Evolutionary conservation across 1,140 invertebrate genomes (phyloP).

Genomic region (Aradophagus sp.): DNA sequence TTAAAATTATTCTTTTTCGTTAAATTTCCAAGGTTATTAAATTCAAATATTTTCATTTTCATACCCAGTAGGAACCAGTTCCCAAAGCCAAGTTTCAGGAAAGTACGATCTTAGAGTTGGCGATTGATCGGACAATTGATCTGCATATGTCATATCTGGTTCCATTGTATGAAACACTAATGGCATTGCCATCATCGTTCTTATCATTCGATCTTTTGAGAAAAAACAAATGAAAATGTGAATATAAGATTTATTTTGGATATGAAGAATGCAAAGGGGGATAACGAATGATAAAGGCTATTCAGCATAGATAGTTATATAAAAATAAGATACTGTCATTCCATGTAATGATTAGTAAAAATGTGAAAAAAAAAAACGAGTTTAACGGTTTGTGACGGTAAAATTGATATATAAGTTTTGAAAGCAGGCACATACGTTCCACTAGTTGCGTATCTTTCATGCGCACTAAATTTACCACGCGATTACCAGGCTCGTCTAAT

Average conservation of each 20-base stretch:
- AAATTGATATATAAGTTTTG: too few species aligned
- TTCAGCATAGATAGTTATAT: too few species aligned
- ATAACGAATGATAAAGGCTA: too few species aligned
- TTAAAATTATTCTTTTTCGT: too few species aligned
- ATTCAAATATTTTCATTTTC: too few species aligned
- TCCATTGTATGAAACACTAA: constrained; percentile 63
- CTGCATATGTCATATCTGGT: constrained; percentile 64
- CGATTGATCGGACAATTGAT: constrained; percentile 64
- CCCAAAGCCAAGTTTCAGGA: constrained; percentile 83
- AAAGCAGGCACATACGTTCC: constrained; percentile 38
- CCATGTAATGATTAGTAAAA: background rate
- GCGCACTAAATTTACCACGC: background rate
- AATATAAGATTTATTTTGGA: too few species aligned
- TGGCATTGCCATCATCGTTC: constrained; percentile 66
- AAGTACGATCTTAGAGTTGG: constrained; percentile 77
- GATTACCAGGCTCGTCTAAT: constrained; percentile 61
- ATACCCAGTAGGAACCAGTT: constrained; percentile 77
- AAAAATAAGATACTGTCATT: too few species aligned
- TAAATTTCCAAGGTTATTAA: too few species aligned
- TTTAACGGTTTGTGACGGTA: too few species aligned
- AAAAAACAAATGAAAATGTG: constrained; percentile 1
- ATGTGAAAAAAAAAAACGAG: background rate
- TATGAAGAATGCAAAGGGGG: too few species aligned
- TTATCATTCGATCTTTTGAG: constrained; percentile 60
- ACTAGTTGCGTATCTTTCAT: constrained; percentile 5